Conservation (phyloP, 2,888 invertebrate species). For the Lamellibrachia columna region DNA sequence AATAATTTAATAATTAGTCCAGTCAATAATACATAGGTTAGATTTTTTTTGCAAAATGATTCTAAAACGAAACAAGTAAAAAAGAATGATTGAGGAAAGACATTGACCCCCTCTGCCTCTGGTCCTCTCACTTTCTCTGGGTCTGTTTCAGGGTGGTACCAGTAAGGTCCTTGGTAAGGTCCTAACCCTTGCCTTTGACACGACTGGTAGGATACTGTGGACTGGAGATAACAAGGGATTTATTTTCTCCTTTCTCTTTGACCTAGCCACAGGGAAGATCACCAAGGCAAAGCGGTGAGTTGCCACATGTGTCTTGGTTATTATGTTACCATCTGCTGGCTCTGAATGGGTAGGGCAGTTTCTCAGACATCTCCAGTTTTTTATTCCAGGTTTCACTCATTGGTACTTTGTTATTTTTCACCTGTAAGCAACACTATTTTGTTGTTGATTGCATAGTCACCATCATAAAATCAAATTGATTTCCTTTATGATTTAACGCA, state of each 20-base stretch:
- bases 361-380: too few relatives aligned
- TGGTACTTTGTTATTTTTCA: too few relatives aligned
- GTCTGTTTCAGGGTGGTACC: conserved; percentile 62
- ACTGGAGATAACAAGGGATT: conserved; percentile 82
- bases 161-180: conserved; percentile 71
- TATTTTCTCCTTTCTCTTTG: conserved; percentile 77
- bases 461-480: too few relatives aligned
- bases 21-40: too few relatives aligned
- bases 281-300: conserved; percentile 74
- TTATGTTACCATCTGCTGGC: neutral
- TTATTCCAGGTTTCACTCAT: too few relatives aligned
- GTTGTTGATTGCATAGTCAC: neutral
- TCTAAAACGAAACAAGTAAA: too few relatives aligned
- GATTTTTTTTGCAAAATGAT: too few relatives aligned
- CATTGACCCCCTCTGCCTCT: too few relatives aligned
- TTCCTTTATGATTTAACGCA: too few relatives aligned
- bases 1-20: too few relatives aligned
- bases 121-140: neutral
- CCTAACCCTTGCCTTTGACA: conserved; percentile 79
- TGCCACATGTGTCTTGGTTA: neutral
- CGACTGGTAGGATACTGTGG: conserved; percentile 83
- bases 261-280: conserved; percentile 75
- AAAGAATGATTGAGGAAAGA: too few relatives aligned
- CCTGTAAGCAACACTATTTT: neutral
- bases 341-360: neutral